phyloP scores from a whole-genome alignment of 1,140 invertebrate genomes.

The Adelges cooleyi region DNA sequence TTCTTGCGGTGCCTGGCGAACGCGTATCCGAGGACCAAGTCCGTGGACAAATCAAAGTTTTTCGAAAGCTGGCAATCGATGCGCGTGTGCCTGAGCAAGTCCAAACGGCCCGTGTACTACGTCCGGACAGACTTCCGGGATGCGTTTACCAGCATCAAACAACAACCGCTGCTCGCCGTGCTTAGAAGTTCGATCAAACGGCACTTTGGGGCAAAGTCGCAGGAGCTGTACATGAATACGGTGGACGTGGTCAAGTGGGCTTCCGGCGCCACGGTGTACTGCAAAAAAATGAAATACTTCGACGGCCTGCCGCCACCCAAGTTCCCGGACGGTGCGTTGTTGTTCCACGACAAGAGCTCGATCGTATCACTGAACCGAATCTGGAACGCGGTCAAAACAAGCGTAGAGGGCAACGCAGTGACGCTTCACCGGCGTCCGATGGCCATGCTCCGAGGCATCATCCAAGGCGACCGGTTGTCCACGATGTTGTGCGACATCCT shows the following conservation, averaged over 20 bases:
- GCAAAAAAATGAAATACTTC: not conserved
- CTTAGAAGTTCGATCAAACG: not conserved
- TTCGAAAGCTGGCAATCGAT: not conserved
- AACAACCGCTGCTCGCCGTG: not conserved
- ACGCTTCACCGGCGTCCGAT: not conserved
- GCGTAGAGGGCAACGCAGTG: not conserved
- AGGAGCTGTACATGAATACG: not conserved
- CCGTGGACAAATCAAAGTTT: not conserved
- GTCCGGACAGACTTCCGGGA: slow-evolving; percentile 9
- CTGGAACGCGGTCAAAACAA: not conserved
- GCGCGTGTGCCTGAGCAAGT: not conserved
- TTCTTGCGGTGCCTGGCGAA: not conserved
- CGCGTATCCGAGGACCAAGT: not conserved
- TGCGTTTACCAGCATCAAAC: slow-evolving; percentile 2
- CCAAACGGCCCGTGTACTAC: not conserved
- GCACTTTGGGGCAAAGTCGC: not conserved
- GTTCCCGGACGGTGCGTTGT: not conserved
- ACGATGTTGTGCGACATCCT: not conserved
- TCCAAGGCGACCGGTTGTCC: slow-evolving; percentile 6
- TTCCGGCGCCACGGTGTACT: not conserved
- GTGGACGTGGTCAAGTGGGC: not conserved
- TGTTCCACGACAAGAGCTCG: not conserved
- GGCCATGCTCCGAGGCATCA: not conserved
- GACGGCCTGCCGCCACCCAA: not conserved
- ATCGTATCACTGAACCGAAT: not conserved